These are phyloP conservation scores for Sminthurides aquaticus DNA, from an alignment of 2,888 invertebrate species.

Conservation along the genomic window DNA sequence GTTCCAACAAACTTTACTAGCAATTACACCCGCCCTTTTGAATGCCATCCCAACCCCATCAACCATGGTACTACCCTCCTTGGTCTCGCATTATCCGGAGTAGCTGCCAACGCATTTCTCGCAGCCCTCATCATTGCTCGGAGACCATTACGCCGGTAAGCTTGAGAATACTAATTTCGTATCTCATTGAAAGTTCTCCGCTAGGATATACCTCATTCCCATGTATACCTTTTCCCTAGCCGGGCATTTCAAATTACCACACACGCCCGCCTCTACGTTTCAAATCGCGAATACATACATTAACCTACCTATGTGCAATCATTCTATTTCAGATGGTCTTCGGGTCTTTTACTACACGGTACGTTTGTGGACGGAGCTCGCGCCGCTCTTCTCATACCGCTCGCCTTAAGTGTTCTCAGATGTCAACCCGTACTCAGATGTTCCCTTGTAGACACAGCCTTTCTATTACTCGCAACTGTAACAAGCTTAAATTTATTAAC, in stretches of 20 bases:
- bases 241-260: not conserved
- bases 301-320: too few relatives aligned
- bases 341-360: constrained; percentile 75
- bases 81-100: constrained; percentile 40
- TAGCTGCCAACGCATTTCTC: constrained; percentile 71
- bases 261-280: not conserved
- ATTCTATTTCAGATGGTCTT: constrained; percentile 69
- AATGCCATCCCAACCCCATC: constrained; percentile 73
- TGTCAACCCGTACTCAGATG: constrained; percentile 80
- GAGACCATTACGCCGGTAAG: constrained; percentile 68
- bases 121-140: constrained; percentile 74
- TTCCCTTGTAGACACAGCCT: constrained; percentile 78
- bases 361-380: constrained; percentile 75
- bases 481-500: constrained; percentile 86
- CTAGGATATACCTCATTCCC: not conserved
- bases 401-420: constrained; percentile 69
- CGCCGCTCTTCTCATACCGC: constrained; percentile 68
- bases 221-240: not conserved
- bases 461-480: constrained; percentile 77
- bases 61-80: constrained; percentile 57
- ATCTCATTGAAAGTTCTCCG: not conserved
- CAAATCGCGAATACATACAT: too few relatives aligned
- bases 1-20: constrained; percentile 34
- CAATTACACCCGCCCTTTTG: constrained; percentile 52
- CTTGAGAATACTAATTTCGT: constrained; percentile 8